These are phyloP conservation scores for Halcyon smyrnensis DNA, from an alignment of 2,797 vertebrate genomes.

Conservation along the genomic window DNA sequence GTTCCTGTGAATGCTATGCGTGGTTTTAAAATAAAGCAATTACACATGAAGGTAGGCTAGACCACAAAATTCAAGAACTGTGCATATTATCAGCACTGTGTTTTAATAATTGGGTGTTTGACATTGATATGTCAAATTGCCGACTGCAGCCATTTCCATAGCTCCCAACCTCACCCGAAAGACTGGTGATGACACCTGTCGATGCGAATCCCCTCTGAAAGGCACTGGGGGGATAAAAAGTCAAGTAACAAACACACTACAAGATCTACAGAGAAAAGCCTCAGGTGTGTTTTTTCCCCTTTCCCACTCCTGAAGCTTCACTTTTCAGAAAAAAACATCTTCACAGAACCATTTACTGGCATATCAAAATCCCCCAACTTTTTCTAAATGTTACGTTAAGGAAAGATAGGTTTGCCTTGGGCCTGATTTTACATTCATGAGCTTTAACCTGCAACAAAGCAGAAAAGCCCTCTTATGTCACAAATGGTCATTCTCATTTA, in stretches of 20 bases:
- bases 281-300: not conserved
- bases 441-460: not conserved
- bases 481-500: not conserved
- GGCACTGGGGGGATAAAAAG: accelerated
- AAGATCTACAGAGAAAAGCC: not conserved
- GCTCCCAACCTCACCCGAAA: not conserved
- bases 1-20: accelerated
- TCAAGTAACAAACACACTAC: not conserved
- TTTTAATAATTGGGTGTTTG: not conserved
- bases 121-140: no score
- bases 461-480: not conserved
- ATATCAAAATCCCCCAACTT: not conserved
- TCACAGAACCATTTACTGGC: not conserved
- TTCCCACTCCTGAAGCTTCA: not conserved
- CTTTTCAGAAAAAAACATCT: not conserved
- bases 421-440: not conserved
- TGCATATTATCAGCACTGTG: not conserved
- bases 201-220: not conserved
- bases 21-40: not conserved
- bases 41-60: not conserved
- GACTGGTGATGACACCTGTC: not conserved
- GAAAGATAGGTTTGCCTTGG: not conserved
- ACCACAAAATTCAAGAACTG: not conserved
- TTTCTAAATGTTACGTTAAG: not conserved
- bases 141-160: not conserved